Percentiles rank a stretch among this genome's conserved stretches.
Conservation (phyloP, 2,113 vertebrate genomes). For the Salminus brasiliensis region DNA sequence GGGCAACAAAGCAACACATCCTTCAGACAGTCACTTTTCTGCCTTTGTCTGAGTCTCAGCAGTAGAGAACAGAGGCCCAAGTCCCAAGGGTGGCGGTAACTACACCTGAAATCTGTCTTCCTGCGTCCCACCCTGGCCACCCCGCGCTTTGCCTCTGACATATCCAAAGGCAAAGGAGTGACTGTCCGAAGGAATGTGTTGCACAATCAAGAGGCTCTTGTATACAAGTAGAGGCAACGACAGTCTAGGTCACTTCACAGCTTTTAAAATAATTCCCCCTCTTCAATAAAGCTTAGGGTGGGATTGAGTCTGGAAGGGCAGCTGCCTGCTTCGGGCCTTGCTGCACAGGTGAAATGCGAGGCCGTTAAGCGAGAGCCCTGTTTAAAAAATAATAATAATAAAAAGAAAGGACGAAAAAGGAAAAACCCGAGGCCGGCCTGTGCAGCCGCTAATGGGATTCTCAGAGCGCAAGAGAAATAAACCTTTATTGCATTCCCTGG, state of each 20-base stretch:
- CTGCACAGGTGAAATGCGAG: slow-evolving; percentile 50
- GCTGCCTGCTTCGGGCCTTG: slow-evolving; percentile 32
- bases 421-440: slow-evolving; percentile 22
- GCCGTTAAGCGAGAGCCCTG: slow-evolving; percentile 34
- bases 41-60: too few species aligned
- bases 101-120: too few species aligned
- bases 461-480: slow-evolving; percentile 54
- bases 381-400: slow-evolving; percentile 10
- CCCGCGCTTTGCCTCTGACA: too few species aligned
- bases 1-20: too few species aligned
- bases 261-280: slow-evolving; percentile 69
- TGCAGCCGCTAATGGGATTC: slow-evolving; percentile 67
- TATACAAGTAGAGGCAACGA: neutral
- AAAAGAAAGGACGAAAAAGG: neutral
- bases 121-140: too few species aligned
- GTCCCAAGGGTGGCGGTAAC: too few species aligned
- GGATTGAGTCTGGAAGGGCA: slow-evolving; percentile 40
- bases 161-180: neutral
- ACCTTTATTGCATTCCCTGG: slow-evolving; percentile 48
- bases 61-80: too few species aligned
- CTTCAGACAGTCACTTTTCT: too few species aligned
- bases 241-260: slow-evolving; percentile 50
- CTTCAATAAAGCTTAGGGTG: slow-evolving; percentile 53
- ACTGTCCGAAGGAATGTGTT: neutral
- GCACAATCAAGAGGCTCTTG: neutral